Evolutionary conservation across 2,797 vertebrate species (phyloP).

Genomic region (Pogoniulus pusillus): DNA sequence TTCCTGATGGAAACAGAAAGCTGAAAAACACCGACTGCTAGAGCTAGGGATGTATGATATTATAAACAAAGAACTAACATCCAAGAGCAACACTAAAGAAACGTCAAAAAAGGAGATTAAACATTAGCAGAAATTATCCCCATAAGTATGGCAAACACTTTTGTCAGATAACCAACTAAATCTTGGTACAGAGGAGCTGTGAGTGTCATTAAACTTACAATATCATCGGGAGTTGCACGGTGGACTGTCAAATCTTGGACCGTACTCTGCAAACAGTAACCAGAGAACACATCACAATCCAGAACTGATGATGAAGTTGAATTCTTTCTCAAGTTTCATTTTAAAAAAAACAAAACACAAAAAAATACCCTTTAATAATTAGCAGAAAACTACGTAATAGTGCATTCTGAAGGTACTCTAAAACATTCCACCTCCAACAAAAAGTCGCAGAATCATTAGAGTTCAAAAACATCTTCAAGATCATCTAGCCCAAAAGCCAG

Average conservation of each 20-base stretch:
- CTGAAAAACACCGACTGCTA: neutral
- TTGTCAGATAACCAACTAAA: neutral
- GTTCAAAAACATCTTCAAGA: too few relatives aligned
- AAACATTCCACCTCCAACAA: neutral
- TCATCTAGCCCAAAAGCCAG: too few relatives aligned
- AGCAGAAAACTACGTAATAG: fast-evolving
- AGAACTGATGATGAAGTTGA: neutral
- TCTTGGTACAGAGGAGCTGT: neutral
- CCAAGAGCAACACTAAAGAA: neutral
- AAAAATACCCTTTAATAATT: neutral
- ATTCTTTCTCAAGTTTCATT: neutral
- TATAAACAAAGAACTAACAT: neutral
- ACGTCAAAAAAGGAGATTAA: neutral
- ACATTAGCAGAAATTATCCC: neutral
- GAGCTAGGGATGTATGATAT: neutral
- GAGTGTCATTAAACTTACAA: conserved; percentile 77
- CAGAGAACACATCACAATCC: neutral
- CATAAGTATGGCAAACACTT: fast-evolving
- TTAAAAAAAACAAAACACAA: too few relatives aligned
- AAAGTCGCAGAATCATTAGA: too few relatives aligned
- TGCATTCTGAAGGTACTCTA: fast-evolving
- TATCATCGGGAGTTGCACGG: conserved; percentile 86
- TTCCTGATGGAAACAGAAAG: neutral
- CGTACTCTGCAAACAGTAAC: conserved; percentile 79
- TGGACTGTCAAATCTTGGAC: conserved; percentile 88